Evolutionary conservation across 2,113 vertebrate species (phyloP).

Genomic region (Ciconia boyciana): DNA sequence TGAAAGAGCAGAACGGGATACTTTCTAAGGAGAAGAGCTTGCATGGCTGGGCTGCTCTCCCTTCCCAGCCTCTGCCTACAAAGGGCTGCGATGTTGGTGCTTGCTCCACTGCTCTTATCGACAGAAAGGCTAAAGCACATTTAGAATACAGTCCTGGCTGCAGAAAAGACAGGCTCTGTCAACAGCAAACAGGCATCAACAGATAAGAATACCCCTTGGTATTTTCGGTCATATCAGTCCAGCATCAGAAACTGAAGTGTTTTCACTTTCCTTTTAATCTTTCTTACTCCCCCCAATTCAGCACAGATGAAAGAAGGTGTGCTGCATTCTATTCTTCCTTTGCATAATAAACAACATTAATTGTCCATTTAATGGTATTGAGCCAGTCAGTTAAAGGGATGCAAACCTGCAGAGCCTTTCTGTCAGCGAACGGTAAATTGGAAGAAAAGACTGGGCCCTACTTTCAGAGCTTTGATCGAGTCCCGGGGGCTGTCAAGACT

Average conservation of each 20-base stretch:
- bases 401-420: not conserved
- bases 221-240: not conserved
- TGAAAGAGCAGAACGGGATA: not conserved
- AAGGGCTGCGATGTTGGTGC: not conserved
- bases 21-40: not conserved
- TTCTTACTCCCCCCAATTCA: not conserved
- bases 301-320: not conserved
- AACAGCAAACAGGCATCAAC: not conserved
- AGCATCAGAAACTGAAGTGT: not conserved
- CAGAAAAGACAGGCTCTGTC: not conserved
- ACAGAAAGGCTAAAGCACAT: not conserved
- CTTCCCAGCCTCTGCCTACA: not conserved
- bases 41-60: not conserved
- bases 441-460: not conserved
- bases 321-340: not conserved
- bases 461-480: not conserved
- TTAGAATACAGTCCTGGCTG: not conserved
- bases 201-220: not conserved
- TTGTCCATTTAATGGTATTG: not conserved
- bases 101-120: not conserved
- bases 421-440: not conserved
- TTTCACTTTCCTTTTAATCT: slow-evolving; percentile 4
- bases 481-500: not conserved
- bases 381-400: not conserved
- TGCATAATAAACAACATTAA: slow-evolving; percentile 12